These are phyloP conservation scores for Acrossocheilus wenchowensis DNA, from an alignment of 2,797 vertebrate genomes.

Conservation along the genomic window DNA sequence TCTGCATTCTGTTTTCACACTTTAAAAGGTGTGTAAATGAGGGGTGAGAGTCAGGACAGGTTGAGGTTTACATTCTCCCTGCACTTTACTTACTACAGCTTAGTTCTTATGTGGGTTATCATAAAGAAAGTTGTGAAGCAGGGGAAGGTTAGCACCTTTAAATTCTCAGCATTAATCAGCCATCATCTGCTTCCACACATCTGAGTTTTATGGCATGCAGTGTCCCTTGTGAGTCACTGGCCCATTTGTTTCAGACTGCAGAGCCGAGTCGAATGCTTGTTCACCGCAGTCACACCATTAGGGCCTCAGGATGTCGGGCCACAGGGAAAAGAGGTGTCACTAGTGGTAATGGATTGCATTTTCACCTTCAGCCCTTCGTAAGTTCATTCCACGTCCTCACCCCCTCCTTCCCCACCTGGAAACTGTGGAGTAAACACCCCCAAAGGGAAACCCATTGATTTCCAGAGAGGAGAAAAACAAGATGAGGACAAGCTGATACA, in stretches of 20 bases:
- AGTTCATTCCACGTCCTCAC: background rate
- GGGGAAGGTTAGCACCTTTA: slow-evolving; percentile 25
- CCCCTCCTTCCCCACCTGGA: background rate
- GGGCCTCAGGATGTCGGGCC: slow-evolving; percentile 6
- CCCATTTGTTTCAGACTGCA: slow-evolving; percentile 29
- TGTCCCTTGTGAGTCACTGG: slow-evolving; percentile 34
- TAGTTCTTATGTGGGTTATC: slow-evolving; percentile 13
- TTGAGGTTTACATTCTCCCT: background rate
- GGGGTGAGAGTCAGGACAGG: slow-evolving; percentile 60
- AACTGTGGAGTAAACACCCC: slow-evolving; percentile 2
- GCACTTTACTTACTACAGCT: slow-evolving; percentile 9
- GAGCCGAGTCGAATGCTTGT: background rate
- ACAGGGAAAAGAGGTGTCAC: slow-evolving; percentile 33
- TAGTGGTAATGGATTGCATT: slow-evolving; percentile 50
- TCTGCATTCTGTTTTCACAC: slow-evolving; percentile 29
- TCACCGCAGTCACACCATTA: slow-evolving; percentile 27
- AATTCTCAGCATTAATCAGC: slow-evolving; percentile 30
- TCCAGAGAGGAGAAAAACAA: background rate
- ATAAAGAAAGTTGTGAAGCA: slow-evolving; percentile 39
- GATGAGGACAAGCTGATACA: background rate
- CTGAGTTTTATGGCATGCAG: slow-evolving; percentile 13
- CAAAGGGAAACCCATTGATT: background rate
- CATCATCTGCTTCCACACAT: slow-evolving; percentile 26
- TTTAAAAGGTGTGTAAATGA: slow-evolving; percentile 37
- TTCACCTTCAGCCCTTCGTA: slow-evolving; percentile 22